Percentiles rank a stretch among this genome's conserved stretches.
Conservation (phyloP, 2,113 vertebrate species). For the Callipepla squamata region DNA sequence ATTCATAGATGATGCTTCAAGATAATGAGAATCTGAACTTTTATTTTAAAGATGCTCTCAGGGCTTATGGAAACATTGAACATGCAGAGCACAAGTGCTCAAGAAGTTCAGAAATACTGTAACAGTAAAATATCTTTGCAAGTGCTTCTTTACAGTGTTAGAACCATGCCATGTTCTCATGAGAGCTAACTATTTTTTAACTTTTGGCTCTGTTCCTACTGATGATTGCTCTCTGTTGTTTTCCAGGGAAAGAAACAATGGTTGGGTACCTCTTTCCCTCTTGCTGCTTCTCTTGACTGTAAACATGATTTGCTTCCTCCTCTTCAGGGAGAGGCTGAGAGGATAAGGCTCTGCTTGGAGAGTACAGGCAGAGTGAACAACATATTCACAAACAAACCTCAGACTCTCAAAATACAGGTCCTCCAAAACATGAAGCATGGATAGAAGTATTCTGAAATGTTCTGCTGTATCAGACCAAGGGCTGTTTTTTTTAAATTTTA, state of each 20-base stretch:
- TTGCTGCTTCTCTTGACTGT: background rate
- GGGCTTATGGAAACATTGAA: background rate
- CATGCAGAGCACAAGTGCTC: background rate
- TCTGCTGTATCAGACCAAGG: background rate
- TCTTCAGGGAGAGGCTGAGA: background rate
- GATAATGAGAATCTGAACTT: background rate
- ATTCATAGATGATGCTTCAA: background rate
- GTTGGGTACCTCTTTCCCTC: background rate
- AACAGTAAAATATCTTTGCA: background rate
- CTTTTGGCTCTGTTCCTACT: background rate
- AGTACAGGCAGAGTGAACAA: background rate
- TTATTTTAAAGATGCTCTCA: background rate
- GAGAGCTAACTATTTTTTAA: background rate
- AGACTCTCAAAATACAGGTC: background rate
- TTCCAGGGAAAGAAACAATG: background rate
- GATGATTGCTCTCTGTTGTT: background rate
- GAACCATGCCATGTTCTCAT: background rate
- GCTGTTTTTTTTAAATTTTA: background rate
- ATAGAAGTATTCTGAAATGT: background rate
- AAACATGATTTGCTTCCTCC: background rate
- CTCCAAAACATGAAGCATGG: background rate
- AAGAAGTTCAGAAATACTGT: background rate
- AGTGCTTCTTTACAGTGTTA: background rate
- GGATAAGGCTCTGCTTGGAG: background rate
- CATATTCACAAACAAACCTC: fast-evolving